Conservation (phyloP, 1,140 invertebrate species). For the Procambarus clarkii region DNA sequence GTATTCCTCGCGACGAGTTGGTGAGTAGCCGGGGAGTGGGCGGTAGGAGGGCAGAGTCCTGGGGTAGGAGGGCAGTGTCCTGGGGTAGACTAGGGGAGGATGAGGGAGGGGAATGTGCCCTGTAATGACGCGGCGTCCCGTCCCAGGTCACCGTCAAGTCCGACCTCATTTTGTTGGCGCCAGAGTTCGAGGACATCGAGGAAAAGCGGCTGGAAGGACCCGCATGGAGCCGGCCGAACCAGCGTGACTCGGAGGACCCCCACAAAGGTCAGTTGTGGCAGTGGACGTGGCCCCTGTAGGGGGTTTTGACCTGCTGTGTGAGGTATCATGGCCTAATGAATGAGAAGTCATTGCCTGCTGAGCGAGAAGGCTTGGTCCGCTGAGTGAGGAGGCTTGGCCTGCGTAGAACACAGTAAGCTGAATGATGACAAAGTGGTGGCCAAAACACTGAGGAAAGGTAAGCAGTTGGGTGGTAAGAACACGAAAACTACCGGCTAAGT, state of each 20-base stretch:
- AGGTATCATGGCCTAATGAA: too few relatives aligned
- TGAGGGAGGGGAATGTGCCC: conserved; percentile 15
- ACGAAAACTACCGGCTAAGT: too few relatives aligned
- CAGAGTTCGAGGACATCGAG: conserved; percentile 36
- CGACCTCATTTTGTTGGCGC: conserved; percentile 41
- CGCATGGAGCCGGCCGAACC: conserved; percentile 1
- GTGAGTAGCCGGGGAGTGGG: neutral
- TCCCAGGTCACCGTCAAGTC: conserved; percentile 41
- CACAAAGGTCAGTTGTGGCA: conserved; percentile 18
- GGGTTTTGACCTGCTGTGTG: neutral
- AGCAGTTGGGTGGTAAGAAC: too few relatives aligned
- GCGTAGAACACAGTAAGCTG: too few relatives aligned
- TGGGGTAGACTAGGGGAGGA: neutral
- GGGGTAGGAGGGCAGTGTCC: neutral
- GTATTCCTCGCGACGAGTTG: conserved; percentile 23
- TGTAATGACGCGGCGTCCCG: conserved; percentile 42
- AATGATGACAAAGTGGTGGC: too few relatives aligned
- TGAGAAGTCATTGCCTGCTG: too few relatives aligned
- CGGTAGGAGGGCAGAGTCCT: neutral
- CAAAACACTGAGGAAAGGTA: too few relatives aligned
- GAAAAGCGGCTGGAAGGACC: conserved; percentile 21
- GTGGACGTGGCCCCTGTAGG: neutral
- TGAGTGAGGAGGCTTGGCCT: too few relatives aligned
- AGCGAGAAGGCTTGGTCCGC: too few relatives aligned
- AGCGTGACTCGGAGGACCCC: conserved; percentile 24